Base-by-base conservation (phyloP, 2,113 vertebrate species). In the Erythrolamprus reginae region DNA sequence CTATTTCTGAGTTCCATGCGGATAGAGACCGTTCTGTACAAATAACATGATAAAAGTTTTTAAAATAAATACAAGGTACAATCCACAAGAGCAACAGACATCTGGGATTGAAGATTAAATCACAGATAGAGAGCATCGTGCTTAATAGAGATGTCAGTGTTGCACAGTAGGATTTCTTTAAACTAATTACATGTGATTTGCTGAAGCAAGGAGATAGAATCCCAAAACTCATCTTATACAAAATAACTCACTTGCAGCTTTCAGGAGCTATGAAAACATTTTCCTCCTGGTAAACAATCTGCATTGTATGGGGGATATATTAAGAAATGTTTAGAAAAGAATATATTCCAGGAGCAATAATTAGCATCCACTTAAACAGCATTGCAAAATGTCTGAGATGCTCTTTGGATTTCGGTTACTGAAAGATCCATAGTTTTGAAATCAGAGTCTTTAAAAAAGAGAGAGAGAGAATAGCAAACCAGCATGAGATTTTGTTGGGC, bases 121-220 rank as follows among this genome's bases (percentile, higher is more conserved):
- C 51, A 38, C 8, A 82, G 47, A 12, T 45, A 89, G 65, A 50
- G 17, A 2, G 6, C 86, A n/a, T 82, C 45, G 0, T 23, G 9
- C 6, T 84, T 6, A 10, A 38, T 52, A 70, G 58, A 90, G 65
- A 13, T 53, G 8, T 89, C 83, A 84, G 82, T 47, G 55, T 82
- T n/a, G 10, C 33, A 6, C 5, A 24, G 61, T 2, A 90, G 87
- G 45, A 19, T 56, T 93, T 84, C 38, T 47, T 94, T 82, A 86
- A 82, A 89, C 70, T 47, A 89, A 83, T 91, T 93, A 42, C 61
- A 51, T 87, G 42, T 47, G 89, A 33, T 91, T 92, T 89, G 24
- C 15, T 90, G 84, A 90, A 91, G 17, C 38, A 52, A 3, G 38
- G 51, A 88, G 91, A 52, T 9, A 91, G 24, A 92, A 90, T 88